Evolutionary conservation across 1,140 invertebrate genomes (phyloP).

Genomic region (Anastrepha ludens): DNA sequence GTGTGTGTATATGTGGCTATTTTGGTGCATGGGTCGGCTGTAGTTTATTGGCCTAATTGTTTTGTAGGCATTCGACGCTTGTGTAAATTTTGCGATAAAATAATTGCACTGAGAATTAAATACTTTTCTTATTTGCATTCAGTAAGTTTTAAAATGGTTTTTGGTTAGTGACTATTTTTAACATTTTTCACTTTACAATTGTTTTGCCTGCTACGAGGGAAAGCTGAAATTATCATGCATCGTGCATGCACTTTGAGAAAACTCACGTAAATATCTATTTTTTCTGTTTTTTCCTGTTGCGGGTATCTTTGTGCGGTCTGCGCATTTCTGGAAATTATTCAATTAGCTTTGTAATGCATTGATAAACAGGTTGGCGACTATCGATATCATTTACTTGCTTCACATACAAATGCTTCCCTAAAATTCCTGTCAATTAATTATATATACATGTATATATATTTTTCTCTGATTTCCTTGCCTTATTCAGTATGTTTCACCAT

Average conservation of each 20-base stretch:
- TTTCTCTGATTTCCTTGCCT: neutral
- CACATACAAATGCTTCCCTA: neutral
- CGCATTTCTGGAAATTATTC: neutral
- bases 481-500: neutral
- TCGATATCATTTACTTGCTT: neutral
- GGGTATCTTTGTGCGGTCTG: neutral
- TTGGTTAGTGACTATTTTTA: too few species aligned
- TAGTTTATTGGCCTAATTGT: constrained; percentile 30
- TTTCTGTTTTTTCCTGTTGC: neutral
- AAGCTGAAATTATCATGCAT: neutral
- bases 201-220: too few species aligned
- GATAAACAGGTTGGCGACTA: neutral
- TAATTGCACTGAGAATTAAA: too few species aligned
- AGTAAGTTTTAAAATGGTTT: too few species aligned
- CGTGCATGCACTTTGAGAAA: neutral
- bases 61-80: neutral
- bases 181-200: too few species aligned
- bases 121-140: too few species aligned
- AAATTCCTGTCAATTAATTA: neutral
- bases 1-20: neutral
- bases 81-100: neutral
- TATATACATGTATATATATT: too few species aligned
- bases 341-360: neutral
- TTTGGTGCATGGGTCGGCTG: neutral
- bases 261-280: neutral